Evolutionary conservation across 2,113 vertebrate species (phyloP).

Genomic region (Lagopus muta): DNA sequence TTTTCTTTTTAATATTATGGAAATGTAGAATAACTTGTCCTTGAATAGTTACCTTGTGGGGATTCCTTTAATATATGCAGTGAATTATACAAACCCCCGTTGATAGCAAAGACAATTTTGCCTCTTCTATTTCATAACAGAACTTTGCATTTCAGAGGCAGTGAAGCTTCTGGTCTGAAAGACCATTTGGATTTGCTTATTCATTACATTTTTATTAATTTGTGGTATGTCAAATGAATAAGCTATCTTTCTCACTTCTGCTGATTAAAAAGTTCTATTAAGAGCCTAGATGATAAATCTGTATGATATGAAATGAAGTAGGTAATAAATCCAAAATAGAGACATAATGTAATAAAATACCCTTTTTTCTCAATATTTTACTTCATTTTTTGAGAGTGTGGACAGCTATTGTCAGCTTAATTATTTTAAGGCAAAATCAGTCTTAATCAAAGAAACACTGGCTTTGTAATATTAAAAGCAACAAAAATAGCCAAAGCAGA

Average conservation of each 20-base stretch:
- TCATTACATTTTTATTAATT: slow-evolving; percentile 53
- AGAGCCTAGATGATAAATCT: slow-evolving; percentile 32
- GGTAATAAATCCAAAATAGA: slow-evolving; percentile 56
- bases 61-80: slow-evolving; percentile 46
- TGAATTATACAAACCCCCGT: not conserved
- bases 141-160: slow-evolving; percentile 23
- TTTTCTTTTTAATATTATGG: slow-evolving; percentile 6
- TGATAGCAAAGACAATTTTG: slow-evolving; percentile 17
- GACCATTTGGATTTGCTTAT: slow-evolving; percentile 5
- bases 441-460: not conserved
- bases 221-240: slow-evolving; percentile 45
- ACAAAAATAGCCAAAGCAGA: not conserved
- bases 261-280: slow-evolving; percentile 58
- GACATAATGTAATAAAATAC: slow-evolving; percentile 31
- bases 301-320: slow-evolving; percentile 12
- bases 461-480: not conserved
- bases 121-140: not conserved
- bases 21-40: slow-evolving; percentile 58
- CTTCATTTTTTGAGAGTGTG: slow-evolving; percentile 22
- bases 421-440: slow-evolving; percentile 27
- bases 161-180: slow-evolving; percentile 19
- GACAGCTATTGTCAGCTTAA: slow-evolving; percentile 39
- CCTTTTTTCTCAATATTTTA: slow-evolving; percentile 21
- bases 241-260: not conserved
- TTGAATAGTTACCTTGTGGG: slow-evolving; percentile 18